phyloP scores from a whole-genome alignment of 37 sponge, comb jelly and placozoan genomes.

The Eunapius fragilis region DNA sequence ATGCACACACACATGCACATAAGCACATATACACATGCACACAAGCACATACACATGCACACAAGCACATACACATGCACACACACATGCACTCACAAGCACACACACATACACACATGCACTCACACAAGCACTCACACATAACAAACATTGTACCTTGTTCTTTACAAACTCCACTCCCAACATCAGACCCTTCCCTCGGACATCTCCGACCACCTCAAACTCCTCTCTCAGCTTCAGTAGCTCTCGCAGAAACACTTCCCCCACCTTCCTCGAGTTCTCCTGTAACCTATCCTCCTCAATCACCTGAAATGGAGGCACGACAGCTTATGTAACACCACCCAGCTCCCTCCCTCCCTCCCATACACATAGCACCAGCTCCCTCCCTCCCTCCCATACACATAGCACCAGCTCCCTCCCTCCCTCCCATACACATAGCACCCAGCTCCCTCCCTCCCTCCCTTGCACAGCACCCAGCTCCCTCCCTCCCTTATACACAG shows the following conservation, averaged over 20 bases:
- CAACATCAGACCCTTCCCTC: slow-evolving; percentile 93
- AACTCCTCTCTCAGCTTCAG: slow-evolving; percentile 83
- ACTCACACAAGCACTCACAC: background rate
- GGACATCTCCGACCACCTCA: slow-evolving; percentile 92
- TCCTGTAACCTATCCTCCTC: slow-evolving; percentile 85
- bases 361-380: too few species aligned
- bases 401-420: too few species aligned
- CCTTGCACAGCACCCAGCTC: too few species aligned
- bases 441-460: too few species aligned
- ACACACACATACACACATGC: too few species aligned
- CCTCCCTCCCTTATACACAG: too few species aligned
- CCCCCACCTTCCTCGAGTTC: slow-evolving; percentile 64
- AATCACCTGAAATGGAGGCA: slow-evolving; percentile 88
- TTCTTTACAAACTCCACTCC: slow-evolving; percentile 87
- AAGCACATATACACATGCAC: too few species aligned
- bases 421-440: too few species aligned
- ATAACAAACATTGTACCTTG: slow-evolving; percentile 65
- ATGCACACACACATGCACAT: too few species aligned
- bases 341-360: background rate
- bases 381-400: too few species aligned
- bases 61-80: background rate
- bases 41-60: too few species aligned
- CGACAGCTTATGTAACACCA: slow-evolving; percentile 1
- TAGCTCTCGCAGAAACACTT: slow-evolving; percentile 64
- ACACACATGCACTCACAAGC: too few species aligned